phyloP scores from a whole-genome alignment of 53 echinoderm and acorn worm genomes.

The Echinarachnius parma region DNA sequence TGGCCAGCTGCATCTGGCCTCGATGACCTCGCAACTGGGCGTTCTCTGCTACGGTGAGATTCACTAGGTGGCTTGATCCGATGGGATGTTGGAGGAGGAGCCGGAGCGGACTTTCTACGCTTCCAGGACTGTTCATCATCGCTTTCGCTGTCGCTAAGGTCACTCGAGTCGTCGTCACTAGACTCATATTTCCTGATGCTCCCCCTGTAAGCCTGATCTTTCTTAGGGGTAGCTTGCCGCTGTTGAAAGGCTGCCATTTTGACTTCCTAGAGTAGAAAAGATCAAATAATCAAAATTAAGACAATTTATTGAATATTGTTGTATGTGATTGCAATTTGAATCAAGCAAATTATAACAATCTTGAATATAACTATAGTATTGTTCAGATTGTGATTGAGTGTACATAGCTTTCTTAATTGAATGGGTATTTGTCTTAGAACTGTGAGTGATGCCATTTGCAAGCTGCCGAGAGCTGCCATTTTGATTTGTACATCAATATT shows the following conservation, averaged over 20 bases:
- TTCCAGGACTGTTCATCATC: constrained; percentile 79
- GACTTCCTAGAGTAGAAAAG: not conserved
- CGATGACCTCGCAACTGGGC: not conserved
- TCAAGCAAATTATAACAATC: no score
- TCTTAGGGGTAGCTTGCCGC: constrained; percentile 32
- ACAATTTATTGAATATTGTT: no score
- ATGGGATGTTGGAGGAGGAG: not conserved
- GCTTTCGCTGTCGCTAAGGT: constrained; percentile 40
- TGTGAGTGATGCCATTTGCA: no score
- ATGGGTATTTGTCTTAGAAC: no score
- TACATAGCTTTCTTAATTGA: no score
- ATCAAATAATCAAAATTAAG: not conserved
- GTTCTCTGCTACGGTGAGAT: not conserved
- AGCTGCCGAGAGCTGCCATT: no score
- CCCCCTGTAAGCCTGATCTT: not conserved
- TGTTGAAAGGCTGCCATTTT: constrained; percentile 36
- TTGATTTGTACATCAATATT: no score
- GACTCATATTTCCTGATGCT: constrained; percentile 23
- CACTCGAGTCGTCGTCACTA: constrained; percentile 20
- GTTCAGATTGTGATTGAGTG: no score
- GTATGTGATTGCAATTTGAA: no score
- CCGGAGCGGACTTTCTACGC: constrained; percentile 47
- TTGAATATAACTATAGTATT: no score
- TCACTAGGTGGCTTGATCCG: not conserved
- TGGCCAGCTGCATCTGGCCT: not conserved